These are phyloP conservation scores for Lepus timidus DNA, from an alignment of 2,113 vertebrate genomes.

Conservation along the genomic window DNA sequence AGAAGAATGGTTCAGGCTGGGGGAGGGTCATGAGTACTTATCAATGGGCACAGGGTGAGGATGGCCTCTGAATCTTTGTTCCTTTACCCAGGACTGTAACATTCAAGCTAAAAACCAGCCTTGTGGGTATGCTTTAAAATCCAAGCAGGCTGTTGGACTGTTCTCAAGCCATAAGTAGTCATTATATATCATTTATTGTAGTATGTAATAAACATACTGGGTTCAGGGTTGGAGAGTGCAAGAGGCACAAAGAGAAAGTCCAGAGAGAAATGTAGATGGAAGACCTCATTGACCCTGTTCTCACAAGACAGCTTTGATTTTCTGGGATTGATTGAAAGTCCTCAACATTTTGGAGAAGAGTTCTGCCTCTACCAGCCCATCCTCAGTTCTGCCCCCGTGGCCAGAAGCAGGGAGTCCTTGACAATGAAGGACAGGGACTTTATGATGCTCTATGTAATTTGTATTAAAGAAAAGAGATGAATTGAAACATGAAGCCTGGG, in stretches of 20 bases:
- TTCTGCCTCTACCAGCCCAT: not conserved
- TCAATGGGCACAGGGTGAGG: not conserved
- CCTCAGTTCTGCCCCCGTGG: not conserved
- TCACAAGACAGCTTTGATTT: slow-evolving; percentile 33
- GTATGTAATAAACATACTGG: slow-evolving; percentile 66
- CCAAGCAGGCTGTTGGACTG: not conserved
- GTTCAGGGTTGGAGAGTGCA: slow-evolving; percentile 43
- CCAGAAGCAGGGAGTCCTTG: not conserved
- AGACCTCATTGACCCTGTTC: slow-evolving; percentile 57
- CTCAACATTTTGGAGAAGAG: not conserved
- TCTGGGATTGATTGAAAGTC: not conserved
- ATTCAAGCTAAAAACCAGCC: not conserved
- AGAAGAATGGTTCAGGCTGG: not conserved
- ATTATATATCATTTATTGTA: slow-evolving; percentile 60
- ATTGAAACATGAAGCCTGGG: not conserved
- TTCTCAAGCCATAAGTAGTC: slow-evolving; percentile 59
- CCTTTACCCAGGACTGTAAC: not conserved
- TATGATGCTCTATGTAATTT: not conserved
- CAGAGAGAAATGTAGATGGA: slow-evolving; percentile 36
- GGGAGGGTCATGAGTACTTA: not conserved
- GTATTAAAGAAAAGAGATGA: slow-evolving; percentile 16
- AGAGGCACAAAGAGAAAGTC: not conserved
- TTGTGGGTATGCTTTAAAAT: slow-evolving; percentile 48
- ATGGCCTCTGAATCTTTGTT: not conserved
- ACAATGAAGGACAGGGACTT: slow-evolving; percentile 20